Conservation (phyloP, 1,140 invertebrate genomes). For the Drosophila quadrilineata region DNA sequence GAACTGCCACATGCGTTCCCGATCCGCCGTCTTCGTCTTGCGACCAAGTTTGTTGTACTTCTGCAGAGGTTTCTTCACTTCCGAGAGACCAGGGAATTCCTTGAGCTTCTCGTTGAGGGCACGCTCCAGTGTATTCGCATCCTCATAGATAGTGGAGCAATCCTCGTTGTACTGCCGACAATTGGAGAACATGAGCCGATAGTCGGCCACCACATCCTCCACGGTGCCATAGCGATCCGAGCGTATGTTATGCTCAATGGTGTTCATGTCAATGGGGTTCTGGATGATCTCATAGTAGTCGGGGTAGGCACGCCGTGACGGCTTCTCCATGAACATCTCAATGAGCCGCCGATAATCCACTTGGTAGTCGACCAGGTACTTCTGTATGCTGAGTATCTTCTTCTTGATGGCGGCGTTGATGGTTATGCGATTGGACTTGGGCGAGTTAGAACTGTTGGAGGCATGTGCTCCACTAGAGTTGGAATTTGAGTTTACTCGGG, state of each 20-base stretch:
- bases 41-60: constrained; percentile 63
- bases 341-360: constrained; percentile 92
- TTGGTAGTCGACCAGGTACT: constrained; percentile 89
- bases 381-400: constrained; percentile 87
- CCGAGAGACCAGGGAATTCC: constrained; percentile 83
- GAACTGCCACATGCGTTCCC: constrained; percentile 92
- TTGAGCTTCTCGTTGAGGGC: constrained; percentile 92
- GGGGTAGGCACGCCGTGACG: constrained; percentile 96
- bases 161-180: constrained; percentile 98
- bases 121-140: constrained; percentile 94
- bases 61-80: constrained; percentile 68
- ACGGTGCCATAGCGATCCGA: constrained; percentile 84
- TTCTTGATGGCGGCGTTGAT: constrained; percentile 84
- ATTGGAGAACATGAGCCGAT: constrained; percentile 96
- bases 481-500: constrained; percentile 82
- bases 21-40: constrained; percentile 83
- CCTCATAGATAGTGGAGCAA: constrained; percentile 96
- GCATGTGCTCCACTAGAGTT: constrained; percentile 81
- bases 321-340: constrained; percentile 97
- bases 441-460: constrained; percentile 56
- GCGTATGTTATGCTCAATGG: constrained; percentile 95
- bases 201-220: constrained; percentile 85
- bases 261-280: constrained; percentile 97
- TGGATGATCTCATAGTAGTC: constrained; percentile 97
- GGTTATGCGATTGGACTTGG: constrained; percentile 71